Percentiles rank a stretch among this genome's conserved stretches.
phyloP scores from a whole-genome alignment of 2,888 invertebrate species.

The Aquatica leii region DNA sequence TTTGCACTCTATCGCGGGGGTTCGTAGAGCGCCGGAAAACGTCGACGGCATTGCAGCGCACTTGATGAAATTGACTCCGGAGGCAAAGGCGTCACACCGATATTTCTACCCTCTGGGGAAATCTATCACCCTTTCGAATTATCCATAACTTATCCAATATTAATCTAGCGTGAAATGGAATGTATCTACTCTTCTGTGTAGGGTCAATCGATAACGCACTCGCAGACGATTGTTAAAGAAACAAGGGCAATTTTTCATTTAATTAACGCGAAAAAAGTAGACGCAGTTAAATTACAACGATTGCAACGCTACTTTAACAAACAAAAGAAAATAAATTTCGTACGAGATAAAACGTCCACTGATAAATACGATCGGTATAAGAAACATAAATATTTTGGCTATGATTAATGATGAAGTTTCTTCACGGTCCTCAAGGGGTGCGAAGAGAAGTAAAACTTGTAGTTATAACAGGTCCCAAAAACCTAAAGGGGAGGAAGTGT shows the following conservation, averaged over 20 bases:
- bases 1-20: conserved; percentile 65
- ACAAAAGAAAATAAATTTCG: no score
- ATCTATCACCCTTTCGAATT: conserved; percentile 62
- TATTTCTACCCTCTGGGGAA: conserved; percentile 56
- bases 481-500: conserved; percentile 43
- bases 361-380: conserved; percentile 31
- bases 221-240: background rate
- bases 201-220: conserved; percentile 50
- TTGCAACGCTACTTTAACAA: no score
- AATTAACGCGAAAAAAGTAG: no score
- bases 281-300: no score
- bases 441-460: conserved; percentile 43
- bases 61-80: conserved; percentile 48
- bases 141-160: conserved; percentile 63
- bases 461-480: conserved; percentile 34
- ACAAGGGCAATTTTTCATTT: no score
- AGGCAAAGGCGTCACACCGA: conserved; percentile 43
- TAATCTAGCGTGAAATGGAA: conserved; percentile 64
- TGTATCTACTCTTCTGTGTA: conserved; percentile 50
- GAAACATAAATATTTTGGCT: conserved; percentile 51
- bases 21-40: conserved; percentile 40
- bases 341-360: no score
- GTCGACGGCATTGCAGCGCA: conserved; percentile 43
- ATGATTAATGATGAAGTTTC: conserved; percentile 56
- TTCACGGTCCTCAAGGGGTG: conserved; percentile 42